Conservation (phyloP, 2,113 vertebrate species). For the Ia io region DNA sequence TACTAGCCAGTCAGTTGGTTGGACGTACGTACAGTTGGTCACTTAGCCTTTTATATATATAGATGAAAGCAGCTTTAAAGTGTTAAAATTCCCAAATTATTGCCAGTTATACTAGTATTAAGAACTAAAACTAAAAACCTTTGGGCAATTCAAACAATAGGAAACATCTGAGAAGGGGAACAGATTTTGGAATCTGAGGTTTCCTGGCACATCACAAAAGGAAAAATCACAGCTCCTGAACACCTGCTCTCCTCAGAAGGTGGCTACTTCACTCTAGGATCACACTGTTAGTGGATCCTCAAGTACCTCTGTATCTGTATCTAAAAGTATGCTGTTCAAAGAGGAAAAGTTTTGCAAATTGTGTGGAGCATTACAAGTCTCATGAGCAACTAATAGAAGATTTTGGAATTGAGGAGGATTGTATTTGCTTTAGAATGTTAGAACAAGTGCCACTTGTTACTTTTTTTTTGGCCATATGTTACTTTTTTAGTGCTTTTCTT, state of each 20-base stretch:
- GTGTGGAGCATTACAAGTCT: neutral
- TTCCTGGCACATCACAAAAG: neutral
- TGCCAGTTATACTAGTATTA: neutral
- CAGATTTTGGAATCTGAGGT: neutral
- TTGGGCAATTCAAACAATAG: neutral
- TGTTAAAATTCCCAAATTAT: neutral
- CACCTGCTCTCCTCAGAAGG: neutral
- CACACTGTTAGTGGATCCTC: neutral
- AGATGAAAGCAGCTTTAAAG: neutral
- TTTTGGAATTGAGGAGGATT: conserved; percentile 8
- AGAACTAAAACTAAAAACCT: neutral
- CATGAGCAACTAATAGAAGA: neutral
- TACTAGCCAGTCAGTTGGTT: too few relatives aligned
- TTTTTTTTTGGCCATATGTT: neutral
- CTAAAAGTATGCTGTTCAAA: neutral
- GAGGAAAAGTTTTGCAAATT: neutral
- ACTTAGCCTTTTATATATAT: too few relatives aligned
- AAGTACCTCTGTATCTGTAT: neutral
- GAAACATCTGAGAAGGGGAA: neutral
- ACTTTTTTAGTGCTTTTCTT: conserved; percentile 17
- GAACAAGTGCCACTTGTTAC: neutral
- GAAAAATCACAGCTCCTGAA: neutral
- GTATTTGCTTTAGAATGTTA: neutral
- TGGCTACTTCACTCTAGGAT: neutral
- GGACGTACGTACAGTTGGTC: too few relatives aligned